Evolutionary conservation across 2,113 vertebrate genomes (phyloP), one percentile per base, ranked within the genome.

Genomic region (Rhizomys pruinosus): DNA sequence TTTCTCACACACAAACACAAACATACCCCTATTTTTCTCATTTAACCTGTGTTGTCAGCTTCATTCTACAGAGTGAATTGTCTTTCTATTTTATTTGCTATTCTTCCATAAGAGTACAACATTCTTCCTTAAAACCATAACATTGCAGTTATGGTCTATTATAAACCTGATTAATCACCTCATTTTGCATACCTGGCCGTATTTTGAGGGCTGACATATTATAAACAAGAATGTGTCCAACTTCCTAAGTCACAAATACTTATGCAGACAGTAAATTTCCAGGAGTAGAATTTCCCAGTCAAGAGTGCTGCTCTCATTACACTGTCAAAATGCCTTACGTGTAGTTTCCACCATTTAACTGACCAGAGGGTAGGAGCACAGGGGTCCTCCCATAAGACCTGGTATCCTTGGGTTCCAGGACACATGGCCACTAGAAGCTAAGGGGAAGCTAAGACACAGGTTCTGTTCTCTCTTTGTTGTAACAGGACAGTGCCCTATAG

Each of bases 161-260:
- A 79, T 61, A 64, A 66, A 71, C n/a, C 22, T 42, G 73, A 79
- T 42, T 29, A 5, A 12, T 63, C 44, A 63, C 42, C 47, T 1
- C 32, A 52, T 59, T 89, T 91, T 15, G 52, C 74, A 91, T 23
- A 86, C 37, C 34, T 59, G 52, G 23, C 10, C 66, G 32, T 81
- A 59, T 93, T 37, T 85, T 10, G 55, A 29, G 19, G 52, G 23
- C 8, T 22, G 9, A 25, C 27, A 1, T 59, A 27, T 64, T 52
- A 64, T 23, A 73, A 68, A 90, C 32, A 84, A 91, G 23, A 82
- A 86, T 61, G 37, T 55, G 76, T 77, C 42, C 57, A 68, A 29
- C 39, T 63, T 39, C 42, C 17, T 42, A 84, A 80, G 37, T 39
- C 55, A 34, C 68, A 89, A 64, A 37, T 91, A 87, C 63, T 44